Evolutionary conservation across 2,113 vertebrate genomes (phyloP), one percentile per base, ranked within the genome.

Genomic region (Callionymus lyra): DNA sequence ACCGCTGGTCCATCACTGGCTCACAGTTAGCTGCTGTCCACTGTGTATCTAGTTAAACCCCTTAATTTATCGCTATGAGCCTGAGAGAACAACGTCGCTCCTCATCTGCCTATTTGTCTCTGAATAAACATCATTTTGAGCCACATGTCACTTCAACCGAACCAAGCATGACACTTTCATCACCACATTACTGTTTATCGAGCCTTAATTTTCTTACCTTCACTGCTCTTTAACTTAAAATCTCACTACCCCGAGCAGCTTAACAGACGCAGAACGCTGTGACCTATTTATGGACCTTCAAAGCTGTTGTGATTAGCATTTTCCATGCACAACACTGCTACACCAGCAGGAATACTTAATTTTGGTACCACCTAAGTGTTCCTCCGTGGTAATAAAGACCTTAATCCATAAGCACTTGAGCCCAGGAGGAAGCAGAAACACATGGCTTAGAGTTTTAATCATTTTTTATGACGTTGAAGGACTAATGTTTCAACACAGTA

Each of bases 61-160:
- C 68, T 63, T 74, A 77, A n/a, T 77, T 76, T 76, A 72, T 66
- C 59, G 70, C 47, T 53, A 59, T 12, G 70, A 64, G 82, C 85
- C 70, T 61, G 1, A 2, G 76, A 85, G 77, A 73, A 84, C 77
- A 68, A 78, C 74, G 79, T 80, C 68, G 63, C 63, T 61, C 49
- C 76, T 86, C 55, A 78, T 83, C 74, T 53, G 77, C 88, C 88
- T 86, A 70, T 88, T 34, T 13, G 15, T 15, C 14, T 10, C 35
- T 10, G 13, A 38, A 16, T 9, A 16, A n/a, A 38, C 10, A 6
- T 10, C 12, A 38, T 15, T 15, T 14, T 15, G 10, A 38, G 15
- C 6, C 14, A n/a, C 16, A 6, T 9, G 14, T 16, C 16, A 36
- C 10, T 12, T 6, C 12, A 36, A n/a, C n/a, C n/a, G 12, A 16